Evolutionary conservation across 1,140 invertebrate species (phyloP), one percentile per base, ranked within the genome.

Genomic region (Adoxophyes honmai): DNA sequence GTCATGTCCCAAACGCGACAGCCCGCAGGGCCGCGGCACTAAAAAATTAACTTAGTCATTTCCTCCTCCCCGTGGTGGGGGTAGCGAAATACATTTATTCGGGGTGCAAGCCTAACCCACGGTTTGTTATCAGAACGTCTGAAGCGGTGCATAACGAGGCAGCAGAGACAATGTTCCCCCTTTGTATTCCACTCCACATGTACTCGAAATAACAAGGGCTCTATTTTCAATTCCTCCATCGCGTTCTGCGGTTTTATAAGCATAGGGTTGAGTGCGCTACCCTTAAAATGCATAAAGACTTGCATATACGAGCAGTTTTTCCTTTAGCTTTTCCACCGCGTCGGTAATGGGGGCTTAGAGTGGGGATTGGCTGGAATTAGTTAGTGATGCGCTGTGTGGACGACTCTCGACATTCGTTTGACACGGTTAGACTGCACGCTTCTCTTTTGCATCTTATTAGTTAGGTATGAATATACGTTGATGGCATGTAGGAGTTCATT

Each of bases 181-280:
- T 75, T 79, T 73, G 70, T 78, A 75, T 72, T 74, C 73, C 80
- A 69, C 78, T 81, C 69, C 66, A 76, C 76, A 68, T 73, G 69
- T 78, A 75, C 76, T 83, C 76, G 68, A 83, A 81, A 83, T 83
- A 83, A 83, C 76, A 81, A 81, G 80, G 75, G 75, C 73, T 70
- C 78, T 83, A 81, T 81, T 81, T 84, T 81, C 81, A 84, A 84
- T 84, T 84, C 78, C 75, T 80, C 70, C 66, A 75, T 67, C 64
- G 72, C 60, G 44, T 76, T 78, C 70, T 67, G 71, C 57, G 80
- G 74, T 73, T 75, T 62, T 75, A 70, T 66, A 77, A 75, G 70
- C 70, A 61, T 58, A 68, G 65, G 68, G 62, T 60, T 39, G 52
- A 55, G 53, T 34, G 15, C 28, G 42, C 55, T 60, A 70, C 66